These are phyloP conservation scores for Macaca mulatta DNA, from an alignment of 2,113 vertebrate species.

Conservation along the genomic window DNA sequence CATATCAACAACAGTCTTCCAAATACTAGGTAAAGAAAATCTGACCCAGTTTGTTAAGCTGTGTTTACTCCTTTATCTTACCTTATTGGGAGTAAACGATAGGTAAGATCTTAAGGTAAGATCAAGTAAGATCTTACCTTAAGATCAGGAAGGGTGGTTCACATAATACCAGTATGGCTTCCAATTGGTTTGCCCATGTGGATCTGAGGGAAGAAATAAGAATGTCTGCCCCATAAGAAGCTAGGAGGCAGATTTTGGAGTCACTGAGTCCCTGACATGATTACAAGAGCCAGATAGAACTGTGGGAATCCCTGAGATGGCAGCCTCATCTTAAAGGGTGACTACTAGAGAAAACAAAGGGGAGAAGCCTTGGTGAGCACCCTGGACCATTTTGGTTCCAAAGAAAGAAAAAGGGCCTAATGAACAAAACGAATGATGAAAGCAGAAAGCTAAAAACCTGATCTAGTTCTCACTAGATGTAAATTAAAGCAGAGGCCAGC, in stretches of 20 bases:
- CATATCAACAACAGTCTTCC: background rate
- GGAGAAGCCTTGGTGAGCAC: background rate
- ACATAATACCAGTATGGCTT: background rate
- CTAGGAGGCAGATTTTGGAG: background rate
- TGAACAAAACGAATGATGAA: background rate
- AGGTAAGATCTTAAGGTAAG: too few species aligned
- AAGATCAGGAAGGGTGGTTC: background rate
- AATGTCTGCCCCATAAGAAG: background rate
- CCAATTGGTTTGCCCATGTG: background rate
- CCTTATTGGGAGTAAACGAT: too few species aligned
- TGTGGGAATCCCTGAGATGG: background rate
- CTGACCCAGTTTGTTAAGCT: background rate
- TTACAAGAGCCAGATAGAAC: background rate
- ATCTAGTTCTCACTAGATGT: background rate
- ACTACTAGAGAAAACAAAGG: background rate
- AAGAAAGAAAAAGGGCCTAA: background rate
- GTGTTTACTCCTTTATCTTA: background rate
- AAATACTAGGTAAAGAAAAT: background rate
- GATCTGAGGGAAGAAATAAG: background rate
- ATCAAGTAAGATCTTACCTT: too few species aligned
- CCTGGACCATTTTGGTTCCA: background rate
- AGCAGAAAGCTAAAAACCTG: background rate
- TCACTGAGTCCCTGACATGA: background rate
- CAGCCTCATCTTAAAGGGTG: accelerated
- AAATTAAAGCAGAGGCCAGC: background rate